Percentiles rank a stretch among this genome's conserved stretches.
phyloP scores from a whole-genome alignment of 2,113 vertebrate genomes.

The Siphamia tubifer region DNA sequence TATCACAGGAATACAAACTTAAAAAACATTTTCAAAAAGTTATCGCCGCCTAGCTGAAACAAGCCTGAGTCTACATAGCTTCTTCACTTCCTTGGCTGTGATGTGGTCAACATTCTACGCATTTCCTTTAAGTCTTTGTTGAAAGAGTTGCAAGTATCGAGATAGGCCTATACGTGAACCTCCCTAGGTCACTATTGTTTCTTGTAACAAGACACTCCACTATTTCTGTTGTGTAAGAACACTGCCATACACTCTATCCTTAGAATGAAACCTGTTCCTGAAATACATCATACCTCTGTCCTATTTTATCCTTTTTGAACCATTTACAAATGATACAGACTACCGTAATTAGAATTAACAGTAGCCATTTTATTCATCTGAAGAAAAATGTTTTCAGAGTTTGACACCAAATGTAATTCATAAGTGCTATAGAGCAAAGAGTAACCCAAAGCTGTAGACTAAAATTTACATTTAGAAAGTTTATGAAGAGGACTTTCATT shows the following conservation, averaged over 20 bases:
- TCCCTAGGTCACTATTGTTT: constrained; percentile 7
- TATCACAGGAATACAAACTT: background rate
- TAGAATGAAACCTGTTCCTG: background rate
- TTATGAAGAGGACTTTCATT: too few species aligned
- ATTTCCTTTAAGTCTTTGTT: background rate
- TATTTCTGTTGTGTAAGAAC: background rate
- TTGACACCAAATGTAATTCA: too few species aligned
- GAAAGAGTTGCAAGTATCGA: background rate
- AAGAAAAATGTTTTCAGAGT: too few species aligned
- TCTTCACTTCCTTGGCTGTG: background rate
- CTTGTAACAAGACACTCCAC: constrained; percentile 18
- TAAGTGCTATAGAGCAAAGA: too few species aligned
- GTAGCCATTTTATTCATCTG: background rate
- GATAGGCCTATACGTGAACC: constrained; percentile 1
- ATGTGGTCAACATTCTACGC: background rate
- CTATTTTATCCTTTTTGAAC: background rate
- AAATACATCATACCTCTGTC: constrained; percentile 18
- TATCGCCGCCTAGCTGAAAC: too few species aligned
- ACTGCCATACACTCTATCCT: constrained; percentile 16
- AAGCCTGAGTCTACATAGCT: background rate
- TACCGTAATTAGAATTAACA: background rate
- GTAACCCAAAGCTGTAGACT: too few species aligned
- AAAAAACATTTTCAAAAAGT: too few species aligned
- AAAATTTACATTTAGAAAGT: too few species aligned
- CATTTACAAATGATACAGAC: background rate